Evolutionary conservation across 2,113 vertebrate genomes (phyloP), one percentile per base, ranked within the genome.

Genomic region (Odocoileus virginianus): DNA sequence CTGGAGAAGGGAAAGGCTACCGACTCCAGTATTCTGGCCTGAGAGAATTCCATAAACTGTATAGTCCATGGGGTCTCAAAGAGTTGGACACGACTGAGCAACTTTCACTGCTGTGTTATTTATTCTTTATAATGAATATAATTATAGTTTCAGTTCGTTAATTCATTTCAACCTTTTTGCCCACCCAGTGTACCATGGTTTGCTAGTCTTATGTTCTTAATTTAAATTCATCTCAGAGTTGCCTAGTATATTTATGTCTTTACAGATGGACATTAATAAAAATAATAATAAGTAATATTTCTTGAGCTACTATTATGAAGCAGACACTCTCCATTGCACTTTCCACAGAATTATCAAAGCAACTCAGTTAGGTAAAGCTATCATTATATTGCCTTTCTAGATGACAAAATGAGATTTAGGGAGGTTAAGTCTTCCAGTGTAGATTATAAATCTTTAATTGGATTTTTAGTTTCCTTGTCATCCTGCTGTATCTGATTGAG

Each of bases 161-260:
- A 78, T 28, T 89, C 9, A 13, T 85, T 95, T 79, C 19, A 87
- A 0, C 91, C 1, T 55, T 94, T 87, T 85, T 93, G 25, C 21
- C 40, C 83, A 25, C 47, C 21, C 8, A 94, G 28, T 96, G 91
- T 88, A 52, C 55, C 0, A 4, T 67, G 58, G 47, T 81, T 97
- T 97, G 43, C 40, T 90, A 28, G 36, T 86, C 10, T 74, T 91
- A 43, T 43, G 54, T 88, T 93, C 15, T 89, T 81, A 83, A 79
- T 93, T 94, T 95, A 88, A 21, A 86, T 86, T 82, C 1, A 27
- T 50, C 33, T 96, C 30, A 93, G 91, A 81, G 21, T 79, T 97
- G 30, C 11, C 58, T 64, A 58, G 16, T 95, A 7, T 58, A 64
- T 87, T 45, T 93, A 1, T 86, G 78, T 94, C 13, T 47, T 45